Evolutionary conservation across 1,140 invertebrate species (phyloP).

Genomic region (Saxidomus purpurata): DNA sequence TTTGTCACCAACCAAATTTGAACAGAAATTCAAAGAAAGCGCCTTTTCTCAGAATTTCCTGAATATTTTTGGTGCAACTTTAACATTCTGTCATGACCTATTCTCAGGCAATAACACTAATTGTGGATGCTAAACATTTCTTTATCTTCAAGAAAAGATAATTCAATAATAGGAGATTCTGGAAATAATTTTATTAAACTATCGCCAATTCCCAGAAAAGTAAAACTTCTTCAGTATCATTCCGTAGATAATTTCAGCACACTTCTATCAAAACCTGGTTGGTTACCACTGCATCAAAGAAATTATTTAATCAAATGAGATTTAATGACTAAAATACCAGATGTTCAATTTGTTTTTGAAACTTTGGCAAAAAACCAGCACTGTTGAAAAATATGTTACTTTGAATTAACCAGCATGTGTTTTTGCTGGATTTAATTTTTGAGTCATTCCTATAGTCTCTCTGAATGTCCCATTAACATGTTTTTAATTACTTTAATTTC

Average conservation of each 20-base stretch:
- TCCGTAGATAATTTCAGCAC: neutral
- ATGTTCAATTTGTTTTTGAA: constrained; percentile 24
- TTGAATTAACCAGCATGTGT: neutral
- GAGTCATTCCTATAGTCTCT: too few species aligned
- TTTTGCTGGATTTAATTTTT: too few species aligned
- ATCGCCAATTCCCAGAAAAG: neutral
- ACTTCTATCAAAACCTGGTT: constrained; percentile 19
- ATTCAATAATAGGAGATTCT: neutral
- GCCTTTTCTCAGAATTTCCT: too few species aligned
- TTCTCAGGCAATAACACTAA: too few species aligned
- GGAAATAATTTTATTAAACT: neutral
- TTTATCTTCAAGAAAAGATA: too few species aligned
- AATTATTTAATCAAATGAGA: constrained; percentile 16
- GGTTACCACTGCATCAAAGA: constrained; percentile 13
- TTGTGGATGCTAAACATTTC: too few species aligned
- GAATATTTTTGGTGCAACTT: too few species aligned
- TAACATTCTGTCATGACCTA: too few species aligned
- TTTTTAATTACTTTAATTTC: too few species aligned
- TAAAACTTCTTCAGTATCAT: neutral
- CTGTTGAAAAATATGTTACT: neutral
- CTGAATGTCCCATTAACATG: too few species aligned
- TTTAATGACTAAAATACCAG: constrained; percentile 27
- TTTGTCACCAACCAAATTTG: too few species aligned
- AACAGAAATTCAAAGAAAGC: too few species aligned
- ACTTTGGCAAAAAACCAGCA: neutral